A percentile compares a stretch with the other conserved stretches of the same genome.
These are phyloP conservation scores for Amblyraja radiata DNA, from an alignment of 2,797 vertebrate genomes.

Conservation along the genomic window DNA sequence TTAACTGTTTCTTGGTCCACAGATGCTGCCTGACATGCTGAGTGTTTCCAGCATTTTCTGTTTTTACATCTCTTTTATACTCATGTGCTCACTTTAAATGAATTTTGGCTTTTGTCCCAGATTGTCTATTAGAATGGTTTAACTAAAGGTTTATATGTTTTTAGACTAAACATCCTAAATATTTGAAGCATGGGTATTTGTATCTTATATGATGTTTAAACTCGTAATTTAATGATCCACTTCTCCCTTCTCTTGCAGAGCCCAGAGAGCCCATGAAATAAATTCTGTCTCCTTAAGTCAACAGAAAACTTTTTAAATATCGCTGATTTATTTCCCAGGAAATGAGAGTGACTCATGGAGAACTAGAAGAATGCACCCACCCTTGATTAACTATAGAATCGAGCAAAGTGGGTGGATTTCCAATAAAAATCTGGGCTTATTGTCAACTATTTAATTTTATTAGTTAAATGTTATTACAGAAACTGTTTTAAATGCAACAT, in stretches of 20 bases:
- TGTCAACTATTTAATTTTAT: conserved; percentile 27
- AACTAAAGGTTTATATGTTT: background rate
- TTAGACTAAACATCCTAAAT: too few relatives aligned
- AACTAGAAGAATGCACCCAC: background rate
- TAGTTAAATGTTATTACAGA: background rate
- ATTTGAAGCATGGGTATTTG: background rate
- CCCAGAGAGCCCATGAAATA: background rate
- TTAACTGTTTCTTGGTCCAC: too few relatives aligned
- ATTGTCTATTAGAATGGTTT: background rate
- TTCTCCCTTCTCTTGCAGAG: background rate
- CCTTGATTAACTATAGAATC: background rate
- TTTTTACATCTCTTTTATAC: too few relatives aligned
- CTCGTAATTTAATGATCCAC: background rate
- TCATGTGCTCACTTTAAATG: background rate
- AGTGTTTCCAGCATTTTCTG: too few relatives aligned
- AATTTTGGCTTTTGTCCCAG: background rate
- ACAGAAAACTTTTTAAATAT: background rate
- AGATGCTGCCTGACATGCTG: too few relatives aligned
- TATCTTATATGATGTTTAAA: background rate
- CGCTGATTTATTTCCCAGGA: background rate
- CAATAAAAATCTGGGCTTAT: background rate
- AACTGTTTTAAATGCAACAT: background rate
- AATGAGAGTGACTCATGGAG: background rate
- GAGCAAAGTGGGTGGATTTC: background rate
- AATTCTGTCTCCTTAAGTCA: background rate